Conservation (phyloP, 2,888 invertebrate species). For the Deilephila porcellus region DNA sequence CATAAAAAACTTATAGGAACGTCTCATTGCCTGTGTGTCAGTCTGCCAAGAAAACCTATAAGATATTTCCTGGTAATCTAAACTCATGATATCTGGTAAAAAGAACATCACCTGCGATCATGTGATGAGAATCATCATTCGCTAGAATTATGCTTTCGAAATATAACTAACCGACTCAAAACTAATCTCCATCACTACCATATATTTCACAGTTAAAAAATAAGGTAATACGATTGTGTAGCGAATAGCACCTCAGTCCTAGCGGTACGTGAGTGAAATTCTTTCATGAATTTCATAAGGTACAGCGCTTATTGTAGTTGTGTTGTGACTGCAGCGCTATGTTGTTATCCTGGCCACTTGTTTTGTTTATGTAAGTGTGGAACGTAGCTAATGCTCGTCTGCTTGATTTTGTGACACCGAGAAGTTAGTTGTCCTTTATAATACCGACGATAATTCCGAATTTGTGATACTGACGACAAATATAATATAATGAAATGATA, state of each 20-base stretch:
- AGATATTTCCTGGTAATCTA: no score
- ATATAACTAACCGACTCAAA: background rate
- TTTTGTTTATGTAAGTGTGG: background rate
- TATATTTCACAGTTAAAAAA: background rate
- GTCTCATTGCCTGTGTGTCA: no score
- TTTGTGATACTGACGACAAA: no score
- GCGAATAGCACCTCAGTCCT: background rate
- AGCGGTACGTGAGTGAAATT: background rate
- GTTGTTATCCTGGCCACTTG: background rate
- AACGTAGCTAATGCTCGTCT: background rate
- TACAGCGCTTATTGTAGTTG: background rate
- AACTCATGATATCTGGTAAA: no score
- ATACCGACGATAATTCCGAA: background rate
- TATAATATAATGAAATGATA: no score
- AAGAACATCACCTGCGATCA: no score
- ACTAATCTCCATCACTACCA: background rate
- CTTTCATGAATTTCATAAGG: conserved; percentile 7
- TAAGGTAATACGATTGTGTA: background rate
- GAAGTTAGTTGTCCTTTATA: background rate
- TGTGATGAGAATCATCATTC: no score
- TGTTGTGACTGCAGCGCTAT: background rate
- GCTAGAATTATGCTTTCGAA: no score
- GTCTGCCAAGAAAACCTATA: no score
- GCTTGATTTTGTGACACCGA: background rate
- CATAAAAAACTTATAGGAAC: no score